phyloP scores from a whole-genome alignment of 2,797 vertebrate species.

The Siniperca scherzeri region DNA sequence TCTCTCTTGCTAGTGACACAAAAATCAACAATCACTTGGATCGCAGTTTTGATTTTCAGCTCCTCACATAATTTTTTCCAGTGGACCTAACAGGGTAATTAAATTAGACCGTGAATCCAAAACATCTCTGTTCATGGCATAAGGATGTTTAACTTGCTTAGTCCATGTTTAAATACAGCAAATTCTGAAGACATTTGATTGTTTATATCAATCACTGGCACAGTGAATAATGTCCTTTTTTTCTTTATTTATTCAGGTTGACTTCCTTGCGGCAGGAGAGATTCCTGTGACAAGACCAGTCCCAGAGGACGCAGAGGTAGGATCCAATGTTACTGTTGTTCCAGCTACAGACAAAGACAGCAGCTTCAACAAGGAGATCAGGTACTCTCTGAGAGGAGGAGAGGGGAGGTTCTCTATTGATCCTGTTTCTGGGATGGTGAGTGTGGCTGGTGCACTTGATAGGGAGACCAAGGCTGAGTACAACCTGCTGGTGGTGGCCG shows the following conservation, averaged over 20 bases:
- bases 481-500: slow-evolving; percentile 80
- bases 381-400: slow-evolving; percentile 80
- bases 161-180: too few relatives aligned
- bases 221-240: background rate
- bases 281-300: slow-evolving; percentile 27
- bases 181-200: too few relatives aligned
- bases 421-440: slow-evolving; percentile 75
- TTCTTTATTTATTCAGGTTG: slow-evolving; percentile 63
- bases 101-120: too few relatives aligned
- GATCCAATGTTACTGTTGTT: slow-evolving; percentile 47
- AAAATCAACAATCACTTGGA: too few relatives aligned
- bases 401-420: slow-evolving; percentile 81
- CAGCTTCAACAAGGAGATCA: slow-evolving; percentile 83
- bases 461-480: slow-evolving; percentile 80
- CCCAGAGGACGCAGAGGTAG: slow-evolving; percentile 58
- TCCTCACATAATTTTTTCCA: too few relatives aligned
- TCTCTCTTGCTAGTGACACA: too few relatives aligned
- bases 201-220: too few relatives aligned
- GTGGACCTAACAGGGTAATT: too few relatives aligned
- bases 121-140: too few relatives aligned
- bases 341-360: slow-evolving; percentile 80
- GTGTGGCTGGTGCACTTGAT: slow-evolving; percentile 76
- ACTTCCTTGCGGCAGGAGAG: slow-evolving; percentile 28
- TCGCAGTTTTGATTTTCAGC: too few relatives aligned
- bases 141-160: too few relatives aligned